These are phyloP conservation scores for Columba livia DNA, from an alignment of 2,113 vertebrate genomes.

Conservation along the genomic window DNA sequence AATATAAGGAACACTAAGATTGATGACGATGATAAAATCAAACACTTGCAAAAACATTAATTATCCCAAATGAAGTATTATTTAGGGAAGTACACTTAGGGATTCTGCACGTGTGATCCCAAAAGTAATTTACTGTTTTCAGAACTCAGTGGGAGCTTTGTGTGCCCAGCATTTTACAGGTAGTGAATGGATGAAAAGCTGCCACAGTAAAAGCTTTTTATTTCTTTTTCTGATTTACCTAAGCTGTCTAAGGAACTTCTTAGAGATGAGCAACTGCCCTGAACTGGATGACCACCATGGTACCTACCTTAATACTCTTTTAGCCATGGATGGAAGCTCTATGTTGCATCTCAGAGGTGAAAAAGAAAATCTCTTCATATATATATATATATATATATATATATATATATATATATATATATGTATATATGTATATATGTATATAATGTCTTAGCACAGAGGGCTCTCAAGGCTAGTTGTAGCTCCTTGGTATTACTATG, in stretches of 20 bases:
- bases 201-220: not conserved
- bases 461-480: not conserved
- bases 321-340: not conserved
- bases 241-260: not conserved
- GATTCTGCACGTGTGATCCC: fast-evolving
- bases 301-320: not conserved
- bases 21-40: not conserved
- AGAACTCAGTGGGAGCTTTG: not conserved
- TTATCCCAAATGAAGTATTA: not conserved
- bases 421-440: not conserved
- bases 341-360: not conserved
- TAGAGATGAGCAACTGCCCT: not conserved
- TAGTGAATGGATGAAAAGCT: not conserved
- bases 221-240: not conserved
- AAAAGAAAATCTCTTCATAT: not conserved
- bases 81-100: not conserved
- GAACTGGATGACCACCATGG: not conserved
- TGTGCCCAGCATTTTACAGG: not conserved
- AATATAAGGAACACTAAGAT: not conserved
- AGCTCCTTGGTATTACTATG: not conserved
- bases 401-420: not conserved
- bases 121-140: not conserved
- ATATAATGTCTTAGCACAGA: not conserved
- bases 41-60: not conserved
- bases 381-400: no score